phyloP scores from a whole-genome alignment of 2,797 vertebrate species.

The Gila robusta region DNA sequence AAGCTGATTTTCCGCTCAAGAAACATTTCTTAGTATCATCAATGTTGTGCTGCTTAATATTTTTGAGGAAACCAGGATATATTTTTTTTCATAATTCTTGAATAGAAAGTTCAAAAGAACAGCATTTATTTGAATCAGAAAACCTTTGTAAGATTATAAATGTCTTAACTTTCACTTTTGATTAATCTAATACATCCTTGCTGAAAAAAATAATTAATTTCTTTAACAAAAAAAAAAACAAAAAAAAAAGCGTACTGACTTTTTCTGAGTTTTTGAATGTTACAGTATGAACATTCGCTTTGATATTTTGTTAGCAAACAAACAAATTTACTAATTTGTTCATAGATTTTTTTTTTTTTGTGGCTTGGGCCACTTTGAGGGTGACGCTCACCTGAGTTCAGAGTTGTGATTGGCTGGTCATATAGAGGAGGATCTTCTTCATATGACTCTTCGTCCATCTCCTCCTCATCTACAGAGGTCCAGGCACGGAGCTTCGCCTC shows the following conservation, averaged over 20 bases:
- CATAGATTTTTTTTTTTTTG: neutral
- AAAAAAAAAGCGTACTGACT: no score
- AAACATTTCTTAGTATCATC: neutral
- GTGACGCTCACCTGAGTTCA: conserved; percentile 73
- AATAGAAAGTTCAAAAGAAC: neutral
- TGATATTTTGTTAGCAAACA: neutral
- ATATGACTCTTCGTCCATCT: conserved; percentile 85
- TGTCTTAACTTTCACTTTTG: no score
- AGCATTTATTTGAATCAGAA: neutral
- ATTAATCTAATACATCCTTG: neutral
- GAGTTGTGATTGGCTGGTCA: conserved; percentile 72
- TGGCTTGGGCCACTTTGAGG: neutral
- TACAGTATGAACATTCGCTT: neutral
- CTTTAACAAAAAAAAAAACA: neutral
- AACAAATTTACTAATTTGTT: neutral
- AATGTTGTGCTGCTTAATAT: neutral
- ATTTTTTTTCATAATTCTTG: neutral
- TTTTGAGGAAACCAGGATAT: neutral
- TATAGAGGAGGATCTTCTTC: conserved; percentile 85
- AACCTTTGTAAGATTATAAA: neutral
- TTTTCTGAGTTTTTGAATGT: neutral
- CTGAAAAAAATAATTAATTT: neutral
- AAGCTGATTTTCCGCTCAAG: neutral
- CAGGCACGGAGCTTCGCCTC: conserved; percentile 97
- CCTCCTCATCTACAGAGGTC: conserved; percentile 94